Evolutionary conservation across 2,888 invertebrate genomes (phyloP).

Genomic region (Spodoptera picta): DNA sequence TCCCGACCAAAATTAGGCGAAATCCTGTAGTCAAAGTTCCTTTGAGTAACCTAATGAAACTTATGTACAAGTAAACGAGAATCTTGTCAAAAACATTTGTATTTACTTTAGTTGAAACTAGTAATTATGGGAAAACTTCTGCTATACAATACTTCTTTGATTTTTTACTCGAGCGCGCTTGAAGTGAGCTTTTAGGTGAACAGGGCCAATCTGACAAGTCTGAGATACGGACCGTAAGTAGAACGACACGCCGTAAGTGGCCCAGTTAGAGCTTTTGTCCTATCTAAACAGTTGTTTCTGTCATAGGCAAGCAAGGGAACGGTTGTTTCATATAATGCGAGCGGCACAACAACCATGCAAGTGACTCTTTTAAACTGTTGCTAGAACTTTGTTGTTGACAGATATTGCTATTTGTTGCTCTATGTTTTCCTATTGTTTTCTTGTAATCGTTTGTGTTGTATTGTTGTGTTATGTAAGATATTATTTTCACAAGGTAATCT

Average conservation of each 20-base stretch:
- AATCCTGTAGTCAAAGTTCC: not conserved
- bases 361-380: slow-evolving; percentile 36
- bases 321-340: slow-evolving; percentile 50
- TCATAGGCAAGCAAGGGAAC: slow-evolving; percentile 53
- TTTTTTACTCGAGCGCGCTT: slow-evolving; percentile 29
- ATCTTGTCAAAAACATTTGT: not conserved
- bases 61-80: not conserved
- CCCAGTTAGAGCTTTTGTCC: slow-evolving; percentile 79
- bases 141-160: slow-evolving; percentile 27
- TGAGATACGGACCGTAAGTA: slow-evolving; percentile 60
- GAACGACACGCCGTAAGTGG: slow-evolving; percentile 68
- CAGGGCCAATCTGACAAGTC: slow-evolving; percentile 42
- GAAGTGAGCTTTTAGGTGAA: slow-evolving; percentile 40
- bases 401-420: not conserved
- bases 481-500: too few species aligned
- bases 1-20: not conserved
- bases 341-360: slow-evolving; percentile 30
- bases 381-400: slow-evolving; percentile 8
- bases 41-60: too few species aligned
- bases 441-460: not conserved
- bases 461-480: too few species aligned
- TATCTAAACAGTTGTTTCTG: slow-evolving; percentile 77
- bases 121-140: slow-evolving; percentile 8
- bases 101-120: slow-evolving; percentile 3
- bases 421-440: not conserved